A percentile compares a stretch with the other conserved stretches of the same genome.
Conservation (phyloP, 2,113 vertebrate genomes). For the Zingel zingel region DNA sequence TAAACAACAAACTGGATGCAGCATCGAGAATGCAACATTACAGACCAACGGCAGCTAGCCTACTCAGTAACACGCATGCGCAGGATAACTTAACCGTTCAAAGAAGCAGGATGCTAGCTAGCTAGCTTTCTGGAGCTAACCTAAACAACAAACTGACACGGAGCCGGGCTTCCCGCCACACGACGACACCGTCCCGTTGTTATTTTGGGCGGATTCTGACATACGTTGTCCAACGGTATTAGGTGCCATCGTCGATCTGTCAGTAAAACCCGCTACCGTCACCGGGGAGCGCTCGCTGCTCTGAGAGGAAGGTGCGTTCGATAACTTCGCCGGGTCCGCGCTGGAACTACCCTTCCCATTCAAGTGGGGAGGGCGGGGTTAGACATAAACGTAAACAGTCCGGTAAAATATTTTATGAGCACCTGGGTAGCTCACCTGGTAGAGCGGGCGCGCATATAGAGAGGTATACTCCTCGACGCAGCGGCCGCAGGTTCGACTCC, state of each 20-base stretch:
- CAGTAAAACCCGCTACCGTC: constrained; percentile 7
- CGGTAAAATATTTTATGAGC: background rate
- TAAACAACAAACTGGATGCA: too few relatives aligned
- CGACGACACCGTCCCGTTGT: background rate
- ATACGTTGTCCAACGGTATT: fast-evolving
- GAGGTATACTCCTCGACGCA: too few relatives aligned
- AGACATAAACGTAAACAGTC: background rate
- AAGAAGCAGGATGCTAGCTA: constrained; percentile 15
- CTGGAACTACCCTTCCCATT: background rate
- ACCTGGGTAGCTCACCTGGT: too few relatives aligned
- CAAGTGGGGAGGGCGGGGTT: constrained; percentile 30
- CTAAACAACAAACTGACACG: constrained; percentile 31
- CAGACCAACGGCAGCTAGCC: too few relatives aligned
- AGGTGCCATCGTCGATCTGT: background rate
- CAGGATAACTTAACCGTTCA: background rate
- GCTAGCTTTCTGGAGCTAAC: constrained; percentile 1
- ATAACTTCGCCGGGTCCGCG: fast-evolving
- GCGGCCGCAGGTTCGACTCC: too few relatives aligned
- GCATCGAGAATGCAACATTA: too few relatives aligned
- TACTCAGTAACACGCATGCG: too few relatives aligned
- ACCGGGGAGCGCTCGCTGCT: constrained; percentile 16
- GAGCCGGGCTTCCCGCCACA: constrained; percentile 20
- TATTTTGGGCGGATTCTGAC: background rate
- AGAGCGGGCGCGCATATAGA: too few relatives aligned
- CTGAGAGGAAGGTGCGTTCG: constrained; percentile 30